Evolutionary conservation across 2,888 invertebrate species (phyloP).

Genomic region (Mythimna lalbum): DNA sequence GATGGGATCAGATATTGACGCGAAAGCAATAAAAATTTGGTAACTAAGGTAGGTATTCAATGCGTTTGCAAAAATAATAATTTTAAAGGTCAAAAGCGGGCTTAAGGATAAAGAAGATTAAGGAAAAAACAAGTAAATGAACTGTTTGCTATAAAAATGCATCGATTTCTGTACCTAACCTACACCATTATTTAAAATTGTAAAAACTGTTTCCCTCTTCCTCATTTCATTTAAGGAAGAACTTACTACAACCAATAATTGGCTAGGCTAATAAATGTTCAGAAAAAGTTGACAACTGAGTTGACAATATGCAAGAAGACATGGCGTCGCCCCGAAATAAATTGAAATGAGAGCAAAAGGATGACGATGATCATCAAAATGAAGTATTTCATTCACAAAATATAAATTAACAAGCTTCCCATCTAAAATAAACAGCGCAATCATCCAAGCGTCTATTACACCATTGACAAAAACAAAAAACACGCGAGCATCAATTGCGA

Average conservation of each 20-base stretch:
- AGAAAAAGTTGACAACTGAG: background rate
- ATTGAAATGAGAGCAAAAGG: background rate
- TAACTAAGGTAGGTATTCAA: background rate
- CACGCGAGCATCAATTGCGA: constrained; percentile 58
- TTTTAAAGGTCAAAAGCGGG: background rate
- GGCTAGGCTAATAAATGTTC: no score
- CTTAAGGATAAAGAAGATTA: background rate
- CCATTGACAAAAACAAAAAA: constrained; percentile 57
- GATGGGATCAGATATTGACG: background rate
- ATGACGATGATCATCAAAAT: constrained; percentile 2
- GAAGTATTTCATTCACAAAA: constrained; percentile 34
- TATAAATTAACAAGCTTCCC: constrained; percentile 18
- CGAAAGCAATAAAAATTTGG: no score
- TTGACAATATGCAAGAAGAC: background rate
- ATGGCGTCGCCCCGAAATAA: background rate
- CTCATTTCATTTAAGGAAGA: background rate
- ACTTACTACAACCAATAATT: background rate
- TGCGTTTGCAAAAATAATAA: background rate
- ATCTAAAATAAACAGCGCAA: constrained; percentile 35
- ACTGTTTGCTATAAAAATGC: background rate
- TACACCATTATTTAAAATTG: background rate
- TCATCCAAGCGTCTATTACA: constrained; percentile 53
- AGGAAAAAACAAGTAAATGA: background rate
- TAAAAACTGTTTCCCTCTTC: constrained; percentile 5
- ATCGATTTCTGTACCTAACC: background rate